A percentile compares a stretch with the other conserved stretches of the same genome.
Conservation (phyloP, 2,797 vertebrate species). For the Potorous gilbertii region DNA sequence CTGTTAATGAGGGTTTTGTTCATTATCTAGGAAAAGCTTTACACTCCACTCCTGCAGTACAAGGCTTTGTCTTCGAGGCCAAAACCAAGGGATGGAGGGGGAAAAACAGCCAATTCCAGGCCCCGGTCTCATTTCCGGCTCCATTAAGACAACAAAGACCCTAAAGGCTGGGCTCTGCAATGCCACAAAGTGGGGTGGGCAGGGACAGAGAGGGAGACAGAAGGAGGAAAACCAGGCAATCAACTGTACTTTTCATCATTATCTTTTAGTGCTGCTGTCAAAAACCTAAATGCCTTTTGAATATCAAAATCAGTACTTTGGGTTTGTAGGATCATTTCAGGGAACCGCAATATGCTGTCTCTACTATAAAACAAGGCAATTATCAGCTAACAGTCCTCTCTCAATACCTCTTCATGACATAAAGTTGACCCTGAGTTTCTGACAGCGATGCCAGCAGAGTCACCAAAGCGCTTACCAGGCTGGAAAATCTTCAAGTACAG, state of each 20-base stretch:
- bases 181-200: conserved; percentile 46
- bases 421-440: conserved; percentile 1
- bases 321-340: conserved; percentile 33
- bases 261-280: conserved; percentile 58
- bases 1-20: conserved; percentile 85
- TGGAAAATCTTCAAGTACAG: background rate
- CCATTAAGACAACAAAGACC: conserved; percentile 84
- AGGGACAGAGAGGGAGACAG: background rate
- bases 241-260: conserved; percentile 48
- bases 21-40: conserved; percentile 78
- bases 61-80: conserved; percentile 82
- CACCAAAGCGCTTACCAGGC: background rate
- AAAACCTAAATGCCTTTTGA: conserved; percentile 1
- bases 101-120: conserved; percentile 76
- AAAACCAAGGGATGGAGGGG: conserved; percentile 81
- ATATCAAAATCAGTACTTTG: conserved; percentile 7
- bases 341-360: conserved; percentile 64
- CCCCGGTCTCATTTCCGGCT: conserved; percentile 79
- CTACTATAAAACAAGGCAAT: conserved; percentile 56
- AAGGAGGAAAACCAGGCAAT: conserved; percentile 63
- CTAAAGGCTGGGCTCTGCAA: conserved; percentile 73
- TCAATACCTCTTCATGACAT: background rate
- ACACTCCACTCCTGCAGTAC: conserved; percentile 81
- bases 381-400: background rate
- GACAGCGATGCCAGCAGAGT: background rate